Evolutionary conservation across 2,888 invertebrate species (phyloP), one percentile per base, ranked within the genome.

Genomic region (Frankliniella fusca): DNA sequence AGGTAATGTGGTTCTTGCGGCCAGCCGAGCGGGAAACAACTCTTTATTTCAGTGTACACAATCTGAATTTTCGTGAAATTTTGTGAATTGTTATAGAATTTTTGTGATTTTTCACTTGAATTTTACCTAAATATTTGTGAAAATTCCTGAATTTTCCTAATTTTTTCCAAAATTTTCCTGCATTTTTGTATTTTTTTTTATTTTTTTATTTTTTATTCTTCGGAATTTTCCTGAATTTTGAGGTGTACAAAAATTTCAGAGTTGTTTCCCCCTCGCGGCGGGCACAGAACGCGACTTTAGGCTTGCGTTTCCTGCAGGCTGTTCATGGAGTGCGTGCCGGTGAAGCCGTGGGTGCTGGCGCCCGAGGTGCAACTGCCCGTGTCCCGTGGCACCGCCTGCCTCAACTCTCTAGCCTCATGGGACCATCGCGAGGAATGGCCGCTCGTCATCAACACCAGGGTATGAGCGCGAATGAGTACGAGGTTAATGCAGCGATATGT

Each of bases 391-490:
- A 92, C 91, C 18, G 90, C 91, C 12, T 90, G 90, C 88, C 86
- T 92, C 50, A 88, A 89, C 48, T 88, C 90, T 8, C 86, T 91
- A 80, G 88, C 91, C 83, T 86, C 87, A 79, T 92, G 92, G 92
- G 91, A 92, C 85, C 92, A 92, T 86, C 86, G 88, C n/a, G 88
- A 89, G 81, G 87, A 88, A 79, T 92, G 91, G 91, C 88, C 88
- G 80, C 88, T 27, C 70, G 70, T 76, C 27, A 23, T 76, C 70
- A 27, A 76, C 27, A 76, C 70, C n/a, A 23, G 70, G 9, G 70
- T 38, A 38, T 5, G 38, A 2, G 38, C 38, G 38, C 27, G 12
- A 76, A 61, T 15, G n/a, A 54, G 8, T 18, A 0, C 5, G 18
- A 61, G 18, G 1, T 18, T 5, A 18, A 18, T 54, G 54, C 54